Percentiles rank a stretch among this genome's conserved stretches.
phyloP scores from a whole-genome alignment of 2,888 invertebrate genomes.

The Ennomos quercinarius region DNA sequence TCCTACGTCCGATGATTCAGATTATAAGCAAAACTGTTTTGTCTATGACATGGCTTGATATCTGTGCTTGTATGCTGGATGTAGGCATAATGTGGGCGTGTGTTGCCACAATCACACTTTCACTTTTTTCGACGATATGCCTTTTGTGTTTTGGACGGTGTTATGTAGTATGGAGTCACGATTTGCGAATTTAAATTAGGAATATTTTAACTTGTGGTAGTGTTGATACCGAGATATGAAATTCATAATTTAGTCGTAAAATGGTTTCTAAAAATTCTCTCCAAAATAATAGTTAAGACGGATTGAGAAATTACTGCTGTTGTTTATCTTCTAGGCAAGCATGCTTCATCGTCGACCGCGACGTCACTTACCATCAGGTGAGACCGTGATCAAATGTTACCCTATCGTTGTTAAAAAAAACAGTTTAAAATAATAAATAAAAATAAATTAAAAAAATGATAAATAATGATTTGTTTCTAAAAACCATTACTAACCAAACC shows the following conservation, averaged over 20 bases:
- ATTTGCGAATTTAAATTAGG: slow-evolving; percentile 28
- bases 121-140: slow-evolving; percentile 82
- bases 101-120: slow-evolving; percentile 62
- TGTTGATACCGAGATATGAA: background rate
- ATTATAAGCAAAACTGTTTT: slow-evolving; percentile 30
- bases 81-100: slow-evolving; percentile 47
- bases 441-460: too few relatives aligned
- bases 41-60: slow-evolving; percentile 27
- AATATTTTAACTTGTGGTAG: background rate
- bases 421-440: too few relatives aligned
- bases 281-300: too few relatives aligned
- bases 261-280: background rate
- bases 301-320: too few relatives aligned
- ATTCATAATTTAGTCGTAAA: background rate
- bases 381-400: too few relatives aligned
- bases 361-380: too few relatives aligned
- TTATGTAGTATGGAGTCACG: slow-evolving; percentile 55
- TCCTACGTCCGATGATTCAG: slow-evolving; percentile 37
- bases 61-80: too few relatives aligned
- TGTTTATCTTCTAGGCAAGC: too few relatives aligned
- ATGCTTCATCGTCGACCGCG: too few relatives aligned
- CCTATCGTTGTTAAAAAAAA: too few relatives aligned
- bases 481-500: too few relatives aligned
- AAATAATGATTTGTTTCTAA: too few relatives aligned
- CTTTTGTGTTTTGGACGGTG: slow-evolving; percentile 79